phyloP scores from a whole-genome alignment of 1,140 invertebrate species.

The Megalonaias nervosa region DNA sequence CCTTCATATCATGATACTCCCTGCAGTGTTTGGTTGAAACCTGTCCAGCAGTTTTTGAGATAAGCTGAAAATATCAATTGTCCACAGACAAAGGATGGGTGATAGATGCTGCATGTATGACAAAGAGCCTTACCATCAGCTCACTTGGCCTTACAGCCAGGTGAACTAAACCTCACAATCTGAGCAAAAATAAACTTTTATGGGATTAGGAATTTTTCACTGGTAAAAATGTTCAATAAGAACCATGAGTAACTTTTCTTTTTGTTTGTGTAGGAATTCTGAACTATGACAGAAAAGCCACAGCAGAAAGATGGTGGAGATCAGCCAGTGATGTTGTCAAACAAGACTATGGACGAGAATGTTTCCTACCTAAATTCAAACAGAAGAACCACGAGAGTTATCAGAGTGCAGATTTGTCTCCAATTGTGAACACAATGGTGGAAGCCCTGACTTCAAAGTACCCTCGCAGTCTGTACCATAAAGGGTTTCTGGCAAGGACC shows the following conservation, averaged over 20 bases:
- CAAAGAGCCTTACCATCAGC: too few relatives aligned
- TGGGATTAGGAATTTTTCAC: background rate
- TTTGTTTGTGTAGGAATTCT: slow-evolving; percentile 51
- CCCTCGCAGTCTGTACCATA: slow-evolving; percentile 59
- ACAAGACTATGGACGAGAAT: slow-evolving; percentile 55
- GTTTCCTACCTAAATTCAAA: slow-evolving; percentile 56
- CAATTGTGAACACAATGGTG: slow-evolving; percentile 51
- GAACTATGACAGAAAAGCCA: slow-evolving; percentile 50
- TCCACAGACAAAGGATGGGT: too few relatives aligned
- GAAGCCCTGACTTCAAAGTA: slow-evolving; percentile 49
- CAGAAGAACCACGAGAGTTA: slow-evolving; percentile 44
- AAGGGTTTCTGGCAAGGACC: slow-evolving; percentile 55
- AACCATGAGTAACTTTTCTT: background rate
- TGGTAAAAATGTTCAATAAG: background rate
- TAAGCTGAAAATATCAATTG: too few relatives aligned
- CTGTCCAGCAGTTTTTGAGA: too few relatives aligned
- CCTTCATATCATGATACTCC: too few relatives aligned
- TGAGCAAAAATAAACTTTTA: too few relatives aligned
- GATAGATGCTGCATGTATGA: too few relatives aligned
- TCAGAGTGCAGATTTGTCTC: slow-evolving; percentile 52
- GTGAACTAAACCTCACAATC: too few relatives aligned
- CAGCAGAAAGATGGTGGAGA: slow-evolving; percentile 60
- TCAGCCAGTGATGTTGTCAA: slow-evolving; percentile 50
- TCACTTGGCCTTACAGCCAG: too few relatives aligned
- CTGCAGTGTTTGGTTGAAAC: too few relatives aligned